Evolutionary conservation across 2,113 vertebrate species (phyloP), one percentile per base, ranked within the genome.

Genomic region (Actenoides lindsayi): DNA sequence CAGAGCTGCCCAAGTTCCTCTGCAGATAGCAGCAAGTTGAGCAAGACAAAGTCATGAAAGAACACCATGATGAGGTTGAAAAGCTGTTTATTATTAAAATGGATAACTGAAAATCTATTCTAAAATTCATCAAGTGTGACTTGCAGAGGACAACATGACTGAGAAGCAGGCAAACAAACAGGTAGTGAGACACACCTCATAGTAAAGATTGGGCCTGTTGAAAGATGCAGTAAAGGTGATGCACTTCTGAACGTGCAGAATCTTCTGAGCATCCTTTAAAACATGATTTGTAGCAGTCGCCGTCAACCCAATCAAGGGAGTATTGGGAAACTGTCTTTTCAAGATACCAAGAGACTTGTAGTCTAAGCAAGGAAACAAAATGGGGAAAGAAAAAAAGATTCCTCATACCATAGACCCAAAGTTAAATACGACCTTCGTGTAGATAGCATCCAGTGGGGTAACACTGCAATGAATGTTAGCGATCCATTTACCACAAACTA

Each of bases 271-370:
- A 96, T 99, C 99, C 88, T 98, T 98, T 89, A 99, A 96, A 83
- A 99, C 98, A 4, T 97, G 98, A 87, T 98, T 98, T 44, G 99
- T 99, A 19, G 99, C 99, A 5, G 99, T 99, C 92, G 99, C 99
- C 4, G 99, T 99, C 94, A 99, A 97, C 12, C 99, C 99, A 13
- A 99, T 98, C 71, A 99, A 95, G 0, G 99, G 98, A 8, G 98
- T 96, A 16, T 96, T 98, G 27, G 99, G 98, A 93, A 99, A 99
- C 96, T 99, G 99, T 23, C 99, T 98, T 97, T 99, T 99, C 94
- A 99, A 96, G 93, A 99, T 99, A 23, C 99, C 99, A 71, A 99
- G 98, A 28, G 99, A 97, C 71, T 99, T 99, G 93, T 99, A 99
- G 96, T 99, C 99, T 99, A 84, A 59, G 75, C 25, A 89, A 69